These are phyloP conservation scores for Heliocidaris erythrogramma DNA, from an alignment of 35 echinoderm and acorn worm species.

Conservation along the genomic window DNA sequence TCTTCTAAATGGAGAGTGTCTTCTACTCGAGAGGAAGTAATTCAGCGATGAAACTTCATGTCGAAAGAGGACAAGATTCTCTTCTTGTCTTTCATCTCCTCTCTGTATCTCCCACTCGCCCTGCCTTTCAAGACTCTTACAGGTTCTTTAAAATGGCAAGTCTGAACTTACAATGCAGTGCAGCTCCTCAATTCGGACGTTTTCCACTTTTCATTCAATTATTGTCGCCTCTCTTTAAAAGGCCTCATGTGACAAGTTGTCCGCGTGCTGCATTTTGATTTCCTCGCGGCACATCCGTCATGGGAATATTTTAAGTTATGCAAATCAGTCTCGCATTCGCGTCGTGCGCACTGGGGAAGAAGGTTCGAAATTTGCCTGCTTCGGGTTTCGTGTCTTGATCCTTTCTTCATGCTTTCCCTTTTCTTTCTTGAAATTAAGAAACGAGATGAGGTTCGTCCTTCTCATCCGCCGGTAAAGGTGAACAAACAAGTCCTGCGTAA, in stretches of 20 bases:
- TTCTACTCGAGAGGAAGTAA: not conserved
- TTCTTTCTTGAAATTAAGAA: not conserved
- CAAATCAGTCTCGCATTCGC: slow-evolving; percentile 6
- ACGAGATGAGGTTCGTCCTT: not conserved
- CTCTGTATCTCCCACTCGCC: not conserved
- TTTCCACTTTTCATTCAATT: not conserved
- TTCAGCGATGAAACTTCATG: not conserved
- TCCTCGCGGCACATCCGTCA: not conserved
- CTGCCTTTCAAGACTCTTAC: not conserved
- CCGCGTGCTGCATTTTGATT: slow-evolving; percentile 22
- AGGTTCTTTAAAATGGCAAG: not conserved
- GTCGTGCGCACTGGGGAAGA: not conserved
- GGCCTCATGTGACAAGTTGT: not conserved
- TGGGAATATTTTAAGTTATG: slow-evolving; percentile 23
- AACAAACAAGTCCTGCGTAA: slow-evolving; percentile 29
- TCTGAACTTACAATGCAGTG: not conserved
- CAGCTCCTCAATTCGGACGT: not conserved
- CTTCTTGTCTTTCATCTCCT: not conserved
- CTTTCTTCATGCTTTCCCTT: not conserved
- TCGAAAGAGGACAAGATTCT: not conserved
- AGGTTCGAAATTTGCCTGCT: not conserved
- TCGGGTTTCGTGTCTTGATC: not conserved
- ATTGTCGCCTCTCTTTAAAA: not conserved
- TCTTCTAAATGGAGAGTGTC: not conserved
- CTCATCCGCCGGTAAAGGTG: slow-evolving; percentile 9